These are phyloP conservation scores for Rhopilema esculentum DNA, from an alignment of 30 jellyfish, hydroid and myxozoan species.

Conservation along the genomic window DNA sequence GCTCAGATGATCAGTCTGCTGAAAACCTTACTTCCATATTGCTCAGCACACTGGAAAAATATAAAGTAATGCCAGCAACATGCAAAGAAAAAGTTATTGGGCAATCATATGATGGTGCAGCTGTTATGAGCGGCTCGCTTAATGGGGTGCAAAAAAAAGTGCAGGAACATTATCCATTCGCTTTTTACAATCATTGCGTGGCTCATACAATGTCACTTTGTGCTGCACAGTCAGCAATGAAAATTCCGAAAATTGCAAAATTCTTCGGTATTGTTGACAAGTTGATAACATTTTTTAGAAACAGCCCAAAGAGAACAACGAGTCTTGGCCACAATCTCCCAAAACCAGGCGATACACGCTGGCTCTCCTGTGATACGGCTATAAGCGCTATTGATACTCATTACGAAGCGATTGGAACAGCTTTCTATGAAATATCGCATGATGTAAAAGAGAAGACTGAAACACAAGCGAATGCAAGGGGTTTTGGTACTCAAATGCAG, in stretches of 20 bases:
- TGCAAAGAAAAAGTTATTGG: slow-evolving; percentile 20
- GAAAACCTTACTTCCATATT: slow-evolving; percentile 19
- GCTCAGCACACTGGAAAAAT: slow-evolving; percentile 8
- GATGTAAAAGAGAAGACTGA: slow-evolving; percentile 18
- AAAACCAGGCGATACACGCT: slow-evolving; percentile 44
- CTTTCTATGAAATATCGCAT: slow-evolving; percentile 16
- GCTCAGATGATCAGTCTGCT: slow-evolving; percentile 43
- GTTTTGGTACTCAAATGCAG: too few relatives aligned
- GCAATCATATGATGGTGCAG: slow-evolving; percentile 68
- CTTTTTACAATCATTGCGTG: slow-evolving; percentile 47
- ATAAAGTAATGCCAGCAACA: slow-evolving; percentile 30
- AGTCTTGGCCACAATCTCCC: slow-evolving; percentile 59
- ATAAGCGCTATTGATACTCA: slow-evolving; percentile 28
- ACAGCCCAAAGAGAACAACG: slow-evolving; percentile 42
- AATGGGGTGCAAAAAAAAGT: slow-evolving; percentile 41
- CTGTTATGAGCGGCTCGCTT: slow-evolving; percentile 45
- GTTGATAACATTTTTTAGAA: slow-evolving; percentile 25
- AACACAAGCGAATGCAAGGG: slow-evolving; percentile 43
- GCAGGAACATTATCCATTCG: slow-evolving; percentile 29
- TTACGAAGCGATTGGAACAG: slow-evolving; percentile 56
- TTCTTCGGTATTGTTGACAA: slow-evolving; percentile 48
- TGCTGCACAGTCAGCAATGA: slow-evolving; percentile 37
- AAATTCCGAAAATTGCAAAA: slow-evolving; percentile 36
- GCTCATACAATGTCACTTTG: slow-evolving; percentile 50
- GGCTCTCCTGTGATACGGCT: slow-evolving; percentile 62